Evolutionary conservation across 2,888 invertebrate species (phyloP), one percentile per base, ranked within the genome.

Genomic region (Agrilus mali): DNA sequence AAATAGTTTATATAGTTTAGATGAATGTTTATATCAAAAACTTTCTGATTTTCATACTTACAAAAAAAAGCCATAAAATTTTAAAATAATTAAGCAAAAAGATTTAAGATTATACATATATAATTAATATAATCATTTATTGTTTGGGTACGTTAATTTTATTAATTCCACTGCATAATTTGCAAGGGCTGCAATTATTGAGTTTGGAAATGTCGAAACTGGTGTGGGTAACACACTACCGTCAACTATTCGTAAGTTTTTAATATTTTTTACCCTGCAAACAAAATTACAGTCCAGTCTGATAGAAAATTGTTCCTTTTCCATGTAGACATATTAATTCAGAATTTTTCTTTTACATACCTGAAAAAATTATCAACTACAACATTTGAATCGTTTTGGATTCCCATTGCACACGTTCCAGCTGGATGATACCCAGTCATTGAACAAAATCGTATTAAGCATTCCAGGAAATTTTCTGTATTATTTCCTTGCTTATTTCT

Each of bases 201-300:
- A 78, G 60, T 84, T 82, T 0, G 89, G 82, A 55, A 81, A 83
- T 2, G 88, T 78, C 2, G 84, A 83, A 17, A 85, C 66, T 0
- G 88, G 82, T 0, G 78, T 72, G 0, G 90, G 90, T 52, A 90
- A 67, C 2, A 88, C 74, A 55, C 88, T 87, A 4, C 86, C 85
- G 63, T 92, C 90, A 50, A 86, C 78, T 41, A 90, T 71, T 35
- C 88, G 71, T 4, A 89, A 59, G 16, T 78, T 74, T 1, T 72
- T 67, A 1, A 84, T 63, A 0, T 79, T 78, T 52, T 71, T 72
- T 0, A 84, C 77, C 51, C 83, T 83, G 65, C 40, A 71, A 69
- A 34, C 37, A 22, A 38, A 27, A 22, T 14, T 7, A n/a, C 31
- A 17, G 10, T 36, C 35, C 2, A 41, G 10, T 15, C 16, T 27